Conservation (phyloP, 2,113 vertebrate species). For the Bucco capensis region DNA sequence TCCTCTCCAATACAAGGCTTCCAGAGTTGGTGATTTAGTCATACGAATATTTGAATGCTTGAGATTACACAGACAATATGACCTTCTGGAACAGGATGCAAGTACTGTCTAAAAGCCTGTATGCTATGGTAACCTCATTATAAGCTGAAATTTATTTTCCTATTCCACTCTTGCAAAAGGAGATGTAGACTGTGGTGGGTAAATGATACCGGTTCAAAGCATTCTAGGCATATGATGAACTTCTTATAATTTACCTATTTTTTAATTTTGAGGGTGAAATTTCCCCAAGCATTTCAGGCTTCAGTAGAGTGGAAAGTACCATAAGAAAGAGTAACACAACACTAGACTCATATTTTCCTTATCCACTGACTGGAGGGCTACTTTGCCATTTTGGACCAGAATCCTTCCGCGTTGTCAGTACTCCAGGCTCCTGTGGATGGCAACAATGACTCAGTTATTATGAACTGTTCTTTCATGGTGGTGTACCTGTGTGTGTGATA, state of each 20-base stretch:
- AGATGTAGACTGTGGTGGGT: neutral
- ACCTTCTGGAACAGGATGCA: neutral
- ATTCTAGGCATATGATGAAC: neutral
- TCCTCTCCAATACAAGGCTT: neutral
- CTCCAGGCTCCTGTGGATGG: slow-evolving; percentile 62
- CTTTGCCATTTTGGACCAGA: slow-evolving; percentile 37
- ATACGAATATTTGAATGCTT: neutral
- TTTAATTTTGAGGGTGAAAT: neutral
- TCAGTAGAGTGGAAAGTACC: neutral
- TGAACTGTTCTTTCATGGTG: neutral
- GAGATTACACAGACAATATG: neutral
- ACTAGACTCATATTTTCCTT: slow-evolving; percentile 11
- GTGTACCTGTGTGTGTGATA: neutral
- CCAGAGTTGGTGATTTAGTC: neutral
- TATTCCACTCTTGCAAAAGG: neutral
- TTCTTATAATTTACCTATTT: neutral
- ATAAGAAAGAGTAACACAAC: neutral
- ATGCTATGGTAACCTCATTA: slow-evolving; percentile 21
- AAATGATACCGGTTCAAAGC: slow-evolving; percentile 1
- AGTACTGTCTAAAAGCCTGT: neutral
- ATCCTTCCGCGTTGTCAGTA: neutral
- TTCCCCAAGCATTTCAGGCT: neutral
- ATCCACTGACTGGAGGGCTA: neutral
- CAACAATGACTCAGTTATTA: slow-evolving; percentile 60
- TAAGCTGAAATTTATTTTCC: neutral